Evolutionary conservation across 2,888 invertebrate species (phyloP), one percentile per base, ranked within the genome.

Genomic region (Aleiodes testaceus): DNA sequence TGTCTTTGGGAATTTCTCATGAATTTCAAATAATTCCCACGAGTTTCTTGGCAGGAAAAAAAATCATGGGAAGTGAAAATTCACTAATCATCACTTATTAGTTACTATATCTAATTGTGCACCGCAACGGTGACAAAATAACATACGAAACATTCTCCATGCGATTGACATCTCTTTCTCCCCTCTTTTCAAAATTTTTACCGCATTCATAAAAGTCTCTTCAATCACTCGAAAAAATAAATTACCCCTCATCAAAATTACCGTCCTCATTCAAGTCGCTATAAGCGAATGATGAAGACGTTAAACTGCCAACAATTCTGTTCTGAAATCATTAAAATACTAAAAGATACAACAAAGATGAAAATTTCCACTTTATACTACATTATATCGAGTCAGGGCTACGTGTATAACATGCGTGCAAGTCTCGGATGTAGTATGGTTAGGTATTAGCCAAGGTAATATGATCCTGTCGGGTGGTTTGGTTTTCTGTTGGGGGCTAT

Each of bases 361-460:
- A 3, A 42, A 59, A 59, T 59, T 59, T 59, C 59, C 59, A 59
- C 59, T 59, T 59, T 59, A 59, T 59, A 42, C 59, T 59, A 68
- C 68, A 68, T 68, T 68, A 61, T 61, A 59, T 61, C 49, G 59
- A 61, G 50, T 68, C 61, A n/a, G 47, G 61, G 59, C 18, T 61
- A 49, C 68, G 59, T 68, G 68, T 68, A 59, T 55, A 68, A 68
- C 68, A 49, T 61, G 59, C 61, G 61, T 45, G 68, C 59, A 50
- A 49, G 59, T 36, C 61, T 36, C 59, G 59, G 59, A 59, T 59
- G 59, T 47, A 66, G 52, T 22, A 52, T 53, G 52, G 64, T 52
- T 36, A 49, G 64, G 69, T 64, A 69, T 69, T 64, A 69, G 69
- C 69, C 64, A 52, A 64, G 69, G 69, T 69, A 69, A 69, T 64